A percentile compares a stretch with the other conserved stretches of the same genome.
Conservation (phyloP, 2,113 vertebrate genomes). For the Amphiprion ocellaris region DNA sequence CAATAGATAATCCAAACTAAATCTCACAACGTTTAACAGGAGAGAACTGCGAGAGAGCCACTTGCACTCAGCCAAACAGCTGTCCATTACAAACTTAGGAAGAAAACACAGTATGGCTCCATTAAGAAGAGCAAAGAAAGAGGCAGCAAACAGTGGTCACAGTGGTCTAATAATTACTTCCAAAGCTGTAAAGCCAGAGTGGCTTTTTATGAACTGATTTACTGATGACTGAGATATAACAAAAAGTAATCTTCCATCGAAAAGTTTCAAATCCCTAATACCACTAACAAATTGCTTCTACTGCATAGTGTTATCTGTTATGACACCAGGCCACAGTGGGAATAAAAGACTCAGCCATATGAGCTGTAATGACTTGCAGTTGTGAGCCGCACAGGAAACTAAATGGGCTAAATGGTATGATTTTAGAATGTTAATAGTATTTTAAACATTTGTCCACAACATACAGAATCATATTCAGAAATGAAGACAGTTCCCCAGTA, state of each 20-base stretch:
- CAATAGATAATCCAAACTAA: too few relatives aligned
- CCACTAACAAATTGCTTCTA: not conserved
- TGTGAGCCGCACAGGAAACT: not conserved
- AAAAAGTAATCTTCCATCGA: not conserved
- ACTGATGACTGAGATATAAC: not conserved
- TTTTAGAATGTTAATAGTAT: too few relatives aligned
- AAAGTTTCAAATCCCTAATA: not conserved
- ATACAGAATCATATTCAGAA: not conserved
- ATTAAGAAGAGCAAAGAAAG: too few relatives aligned
- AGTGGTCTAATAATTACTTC: too few relatives aligned
- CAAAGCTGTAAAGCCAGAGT: not conserved
- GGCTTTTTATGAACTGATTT: not conserved
- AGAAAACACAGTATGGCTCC: too few relatives aligned
- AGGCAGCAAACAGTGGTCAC: too few relatives aligned
- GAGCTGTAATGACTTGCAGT: conserved; percentile 10
- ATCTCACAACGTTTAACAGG: too few relatives aligned
- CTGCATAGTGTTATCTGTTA: not conserved
- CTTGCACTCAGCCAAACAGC: too few relatives aligned
- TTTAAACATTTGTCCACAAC: not conserved
- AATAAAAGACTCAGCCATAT: not conserved
- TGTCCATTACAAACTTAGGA: too few relatives aligned
- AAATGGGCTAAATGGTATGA: too few relatives aligned
- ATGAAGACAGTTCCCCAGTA: not conserved
- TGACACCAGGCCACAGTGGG: not conserved
- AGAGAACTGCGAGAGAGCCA: too few relatives aligned